Percentiles rank a stretch among this genome's conserved stretches.
phyloP scores from a whole-genome alignment of 1,140 invertebrate genomes.

The Rhyacophila brunnea region DNA sequence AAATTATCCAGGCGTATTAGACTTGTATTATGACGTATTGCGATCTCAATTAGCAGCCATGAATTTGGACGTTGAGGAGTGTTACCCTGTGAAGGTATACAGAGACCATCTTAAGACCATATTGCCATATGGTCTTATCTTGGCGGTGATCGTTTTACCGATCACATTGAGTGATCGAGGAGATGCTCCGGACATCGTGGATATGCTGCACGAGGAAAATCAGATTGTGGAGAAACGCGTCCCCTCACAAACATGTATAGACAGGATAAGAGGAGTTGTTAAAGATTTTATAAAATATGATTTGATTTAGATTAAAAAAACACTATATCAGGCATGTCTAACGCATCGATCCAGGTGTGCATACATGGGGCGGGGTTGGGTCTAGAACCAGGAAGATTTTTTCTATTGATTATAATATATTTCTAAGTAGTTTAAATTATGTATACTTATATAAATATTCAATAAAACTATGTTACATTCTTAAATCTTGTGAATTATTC shows the following conservation, averaged over 20 bases:
- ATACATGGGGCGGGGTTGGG: no score
- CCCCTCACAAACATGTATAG: background rate
- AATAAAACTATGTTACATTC: no score
- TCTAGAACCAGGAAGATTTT: no score
- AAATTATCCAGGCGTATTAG: conserved; percentile 43
- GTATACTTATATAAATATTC: no score
- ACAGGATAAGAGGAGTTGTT: background rate
- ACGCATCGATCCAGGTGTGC: no score
- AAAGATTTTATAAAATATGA: background rate
- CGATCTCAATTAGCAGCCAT: conserved; percentile 4
- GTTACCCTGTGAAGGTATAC: conserved; percentile 11
- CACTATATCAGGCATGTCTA: no score
- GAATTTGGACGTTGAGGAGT: conserved; percentile 1
- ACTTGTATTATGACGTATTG: conserved; percentile 42
- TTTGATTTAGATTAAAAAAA: background rate
- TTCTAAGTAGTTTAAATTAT: no score
- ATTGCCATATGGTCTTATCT: conserved; percentile 8
- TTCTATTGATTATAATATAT: no score
- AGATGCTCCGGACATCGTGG: conserved; percentile 4
- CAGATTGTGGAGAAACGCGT: background rate
- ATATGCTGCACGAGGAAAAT: conserved; percentile 1
- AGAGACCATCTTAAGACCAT: conserved; percentile 2
- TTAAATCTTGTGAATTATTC: no score
- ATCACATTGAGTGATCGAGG: conserved; percentile 11
- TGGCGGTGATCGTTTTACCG: conserved; percentile 5